Conservation (phyloP, 92 coral and sea anemone genomes). For the Zoanthus gigantus region DNA sequence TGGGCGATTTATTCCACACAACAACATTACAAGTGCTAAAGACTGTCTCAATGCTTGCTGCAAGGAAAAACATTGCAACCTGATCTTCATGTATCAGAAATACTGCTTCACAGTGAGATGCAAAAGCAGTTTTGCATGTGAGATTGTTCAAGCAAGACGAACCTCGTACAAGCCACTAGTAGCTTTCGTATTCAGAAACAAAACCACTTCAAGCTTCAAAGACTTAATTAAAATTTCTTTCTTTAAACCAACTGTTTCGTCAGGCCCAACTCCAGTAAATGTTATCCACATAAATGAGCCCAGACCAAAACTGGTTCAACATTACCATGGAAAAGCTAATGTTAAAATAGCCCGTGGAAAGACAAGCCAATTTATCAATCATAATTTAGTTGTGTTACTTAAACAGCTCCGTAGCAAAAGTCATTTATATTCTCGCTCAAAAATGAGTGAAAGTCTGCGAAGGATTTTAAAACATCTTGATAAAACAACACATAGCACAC, state of each 20-base stretch:
- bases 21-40: conserved; percentile 71
- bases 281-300: conserved; percentile 73
- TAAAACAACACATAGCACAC: conserved; percentile 23
- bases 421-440: conserved; percentile 19
- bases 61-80: conserved; percentile 75
- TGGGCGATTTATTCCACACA: conserved; percentile 82
- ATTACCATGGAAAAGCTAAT: conserved; percentile 2
- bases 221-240: conserved; percentile 47
- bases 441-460: conserved; percentile 19
- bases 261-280: conserved; percentile 63
- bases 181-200: conserved; percentile 81
- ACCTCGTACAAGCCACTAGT: conserved; percentile 80
- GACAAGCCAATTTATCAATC: conserved; percentile 18
- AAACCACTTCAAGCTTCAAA: conserved; percentile 44
- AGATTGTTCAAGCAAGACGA: conserved; percentile 81
- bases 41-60: conserved; percentile 89
- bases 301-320: conserved; percentile 6
- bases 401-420: conserved; percentile 20
- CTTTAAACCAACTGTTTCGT: conserved; percentile 22
- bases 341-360: neutral
- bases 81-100: conserved; percentile 86
- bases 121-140: conserved; percentile 83
- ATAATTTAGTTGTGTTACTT: conserved; percentile 3
- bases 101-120: conserved; percentile 93
- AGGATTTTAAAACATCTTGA: conserved; percentile 28